phyloP scores from a whole-genome alignment of 2,888 invertebrate genomes.

The Barypeithes pellucidus region DNA sequence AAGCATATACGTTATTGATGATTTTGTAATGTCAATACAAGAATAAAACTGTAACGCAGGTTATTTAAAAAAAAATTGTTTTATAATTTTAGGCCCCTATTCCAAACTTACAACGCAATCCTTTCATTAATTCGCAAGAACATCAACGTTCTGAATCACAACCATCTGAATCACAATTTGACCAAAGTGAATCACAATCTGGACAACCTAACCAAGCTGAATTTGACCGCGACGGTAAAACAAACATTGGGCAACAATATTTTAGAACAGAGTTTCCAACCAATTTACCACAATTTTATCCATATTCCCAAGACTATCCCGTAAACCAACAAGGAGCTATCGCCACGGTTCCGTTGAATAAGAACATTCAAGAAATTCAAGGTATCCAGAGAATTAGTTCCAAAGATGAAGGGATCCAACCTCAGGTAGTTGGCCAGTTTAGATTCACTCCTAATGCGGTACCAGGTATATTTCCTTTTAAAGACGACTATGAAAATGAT shows the following conservation, averaged over 20 bases:
- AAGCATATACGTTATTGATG: too few species aligned
- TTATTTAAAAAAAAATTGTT: too few species aligned
- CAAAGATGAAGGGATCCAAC: constrained; percentile 37
- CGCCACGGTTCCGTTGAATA: background rate
- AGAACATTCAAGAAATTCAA: background rate
- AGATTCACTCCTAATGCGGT: constrained; percentile 54
- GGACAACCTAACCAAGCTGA: background rate
- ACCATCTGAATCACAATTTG: constrained; percentile 3
- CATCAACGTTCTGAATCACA: background rate
- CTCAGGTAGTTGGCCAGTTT: constrained; percentile 55
- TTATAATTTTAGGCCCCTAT: constrained; percentile 5
- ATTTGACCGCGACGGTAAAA: background rate
- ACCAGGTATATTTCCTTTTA: constrained; percentile 57
- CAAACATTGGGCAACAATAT: constrained; percentile 33
- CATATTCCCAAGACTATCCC: constrained; percentile 3
- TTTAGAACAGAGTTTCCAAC: constrained; percentile 13
- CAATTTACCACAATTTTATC: constrained; percentile 1
- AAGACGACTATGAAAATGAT: constrained; percentile 72
- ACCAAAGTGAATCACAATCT: constrained; percentile 1
- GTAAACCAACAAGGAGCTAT: constrained; percentile 32
- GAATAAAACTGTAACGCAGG: too few species aligned
- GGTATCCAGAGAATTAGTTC: background rate
- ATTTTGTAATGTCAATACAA: too few species aligned
- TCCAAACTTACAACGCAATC: constrained; percentile 32
- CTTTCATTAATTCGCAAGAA: constrained; percentile 16